Evolutionary conservation across 2,113 vertebrate genomes (phyloP).

Genomic region (Rhea americana): DNA sequence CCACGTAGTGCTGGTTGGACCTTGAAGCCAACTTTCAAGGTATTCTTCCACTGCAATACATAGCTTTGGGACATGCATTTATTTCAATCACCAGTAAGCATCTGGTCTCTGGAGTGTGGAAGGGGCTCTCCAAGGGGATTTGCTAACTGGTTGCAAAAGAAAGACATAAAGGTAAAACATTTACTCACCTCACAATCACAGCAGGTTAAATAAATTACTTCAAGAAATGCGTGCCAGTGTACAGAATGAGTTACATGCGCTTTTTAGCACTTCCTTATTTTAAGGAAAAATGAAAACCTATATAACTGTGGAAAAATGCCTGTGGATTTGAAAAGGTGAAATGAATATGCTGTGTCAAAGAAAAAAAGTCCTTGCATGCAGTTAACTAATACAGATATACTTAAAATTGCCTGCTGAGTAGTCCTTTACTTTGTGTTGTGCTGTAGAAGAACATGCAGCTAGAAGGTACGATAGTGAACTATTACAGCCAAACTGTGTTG

Average conservation of each 20-base stretch:
- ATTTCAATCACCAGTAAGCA: not conserved
- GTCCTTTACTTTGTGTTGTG: not conserved
- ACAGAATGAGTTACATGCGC: not conserved
- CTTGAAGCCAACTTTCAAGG: not conserved
- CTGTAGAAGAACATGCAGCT: not conserved
- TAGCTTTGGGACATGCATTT: not conserved
- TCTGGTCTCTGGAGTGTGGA: not conserved
- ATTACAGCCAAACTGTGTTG: not conserved
- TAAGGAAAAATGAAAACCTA: not conserved
- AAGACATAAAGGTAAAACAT: not conserved
- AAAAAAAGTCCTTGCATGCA: not conserved
- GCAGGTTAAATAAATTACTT: not conserved
- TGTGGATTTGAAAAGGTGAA: not conserved
- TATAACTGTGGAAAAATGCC: not conserved
- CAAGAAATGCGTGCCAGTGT: not conserved
- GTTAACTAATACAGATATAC: not conserved
- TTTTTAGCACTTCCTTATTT: not conserved
- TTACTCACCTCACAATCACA: not conserved
- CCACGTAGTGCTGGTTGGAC: not conserved
- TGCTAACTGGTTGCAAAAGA: not conserved
- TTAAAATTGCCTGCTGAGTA: not conserved
- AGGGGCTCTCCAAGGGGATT: not conserved
- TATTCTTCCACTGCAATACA: accelerated
- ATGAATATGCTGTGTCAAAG: not conserved
- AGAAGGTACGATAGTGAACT: not conserved